Conservation (phyloP, 1,140 invertebrate species). For the Eueides isabella region DNA sequence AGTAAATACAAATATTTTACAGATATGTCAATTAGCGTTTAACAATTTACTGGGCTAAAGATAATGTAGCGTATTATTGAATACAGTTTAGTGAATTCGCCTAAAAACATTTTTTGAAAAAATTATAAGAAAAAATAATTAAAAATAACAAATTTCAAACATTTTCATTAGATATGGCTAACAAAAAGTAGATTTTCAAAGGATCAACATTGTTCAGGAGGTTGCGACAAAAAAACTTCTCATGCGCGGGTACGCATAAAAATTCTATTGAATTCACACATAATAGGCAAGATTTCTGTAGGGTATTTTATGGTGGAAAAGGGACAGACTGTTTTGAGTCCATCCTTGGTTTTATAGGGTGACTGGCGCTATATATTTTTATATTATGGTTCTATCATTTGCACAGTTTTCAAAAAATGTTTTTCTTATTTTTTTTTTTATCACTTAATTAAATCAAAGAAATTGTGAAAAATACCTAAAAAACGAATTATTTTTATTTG, state of each 20-base stretch:
- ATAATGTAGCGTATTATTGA: no score
- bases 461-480: no score
- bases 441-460: no score
- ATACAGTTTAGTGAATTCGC: no score
- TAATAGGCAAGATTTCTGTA: slow-evolving; percentile 30
- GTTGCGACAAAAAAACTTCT: not conserved
- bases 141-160: no score
- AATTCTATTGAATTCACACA: slow-evolving; percentile 31
- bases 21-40: not conserved
- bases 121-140: no score
- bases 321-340: slow-evolving; percentile 1
- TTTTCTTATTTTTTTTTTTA: not conserved
- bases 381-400: not conserved
- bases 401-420: not conserved
- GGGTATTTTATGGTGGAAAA: slow-evolving; percentile 24
- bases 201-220: not conserved
- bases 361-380: not conserved
- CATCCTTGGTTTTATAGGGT: not conserved
- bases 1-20: not conserved
- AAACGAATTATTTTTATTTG: no score
- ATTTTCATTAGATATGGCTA: not conserved
- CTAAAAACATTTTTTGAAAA: no score
- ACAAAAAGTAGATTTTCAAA: not conserved
- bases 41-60: not conserved
- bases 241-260: slow-evolving; percentile 14